Conservation (phyloP, 2,888 invertebrate genomes). For the Tetrapedia diversipes region DNA sequence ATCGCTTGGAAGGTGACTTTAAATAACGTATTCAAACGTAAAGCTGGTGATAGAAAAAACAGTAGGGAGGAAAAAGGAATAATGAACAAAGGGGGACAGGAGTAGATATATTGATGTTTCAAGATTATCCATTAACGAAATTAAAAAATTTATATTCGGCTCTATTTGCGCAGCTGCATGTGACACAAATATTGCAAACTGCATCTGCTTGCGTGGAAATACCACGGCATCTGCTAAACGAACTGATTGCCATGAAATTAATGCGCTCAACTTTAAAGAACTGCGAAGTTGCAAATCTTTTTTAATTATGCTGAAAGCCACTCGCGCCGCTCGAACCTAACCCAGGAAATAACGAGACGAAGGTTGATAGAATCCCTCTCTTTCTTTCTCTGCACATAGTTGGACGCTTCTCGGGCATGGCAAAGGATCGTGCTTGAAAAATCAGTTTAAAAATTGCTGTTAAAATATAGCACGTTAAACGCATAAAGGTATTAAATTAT, state of each 20-base stretch:
- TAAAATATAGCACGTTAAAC: background rate
- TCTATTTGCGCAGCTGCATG: background rate
- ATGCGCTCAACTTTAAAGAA: conserved; percentile 39
- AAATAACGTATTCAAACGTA: background rate
- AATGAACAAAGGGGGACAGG: background rate
- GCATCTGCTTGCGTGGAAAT: conserved; percentile 17
- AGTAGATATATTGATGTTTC: background rate
- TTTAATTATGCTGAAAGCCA: conserved; percentile 42
- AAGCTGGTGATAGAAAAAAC: background rate
- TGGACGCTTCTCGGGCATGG: background rate
- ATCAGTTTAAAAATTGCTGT: no score
- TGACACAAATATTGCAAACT: background rate
- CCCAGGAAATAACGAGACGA: background rate
- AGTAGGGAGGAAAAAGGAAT: background rate
- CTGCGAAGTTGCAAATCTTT: conserved; percentile 19
- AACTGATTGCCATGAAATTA: conserved; percentile 28
- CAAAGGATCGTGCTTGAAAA: background rate
- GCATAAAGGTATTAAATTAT: background rate
- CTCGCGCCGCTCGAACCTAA: background rate
- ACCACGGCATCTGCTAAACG: conserved; percentile 5
- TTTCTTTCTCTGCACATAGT: no score
- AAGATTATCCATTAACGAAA: conserved; percentile 31
- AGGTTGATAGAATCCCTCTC: background rate
- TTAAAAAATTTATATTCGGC: conserved; percentile 31
- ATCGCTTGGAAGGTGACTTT: conserved; percentile 2